Base-by-base conservation (phyloP, 2,113 vertebrate species). In the Actenoides hombroni region DNA sequence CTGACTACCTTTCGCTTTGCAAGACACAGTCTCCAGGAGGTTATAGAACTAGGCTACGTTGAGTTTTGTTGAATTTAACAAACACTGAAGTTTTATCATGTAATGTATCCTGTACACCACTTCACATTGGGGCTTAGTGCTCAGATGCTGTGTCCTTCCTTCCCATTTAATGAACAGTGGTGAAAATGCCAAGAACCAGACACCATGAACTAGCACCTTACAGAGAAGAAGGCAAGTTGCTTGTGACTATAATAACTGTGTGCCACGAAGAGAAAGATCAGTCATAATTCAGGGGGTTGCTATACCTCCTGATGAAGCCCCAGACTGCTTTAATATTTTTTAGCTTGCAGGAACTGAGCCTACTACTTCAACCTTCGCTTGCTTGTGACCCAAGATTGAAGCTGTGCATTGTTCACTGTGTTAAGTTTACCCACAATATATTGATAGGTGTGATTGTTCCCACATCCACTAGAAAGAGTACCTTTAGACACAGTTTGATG, bases 401-500 rank as follows among this genome's bases (percentile, higher is more conserved):
- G 11, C 23, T 51, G 23, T 39, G 11, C 10, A 5, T 48, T 63
- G 6, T 19, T 87, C 0, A 2, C 42, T 39, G 10, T 16, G 33
- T n/a, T n/a, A 54, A 70, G 3, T 75, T 87, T 57, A 29, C 11
- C 46, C 25, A 33, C 9, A 40, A 11, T 28, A 31, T 20, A 46
- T 4, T 42, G 20, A 57, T 0, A 0, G 10, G 8, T 40, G 12
- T 37, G 14, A 73, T 31, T 1, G 2, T 12, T 79, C 39, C 24
- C 8, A 53, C 21, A 53, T 48, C 11, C 26, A 79, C 18, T 28
- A 73, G 42, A 33, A 46, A 51, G 33, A 40, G 11, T 53, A 20
- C 5, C 1, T 81, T 69, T 44, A 59, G n/a, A 28, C 14, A 12
- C 1, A 0, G 8, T 9, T 76, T 40, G 3, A 28, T 60, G 14